A percentile compares a stretch with the other conserved stretches of the same genome.
phyloP scores from a whole-genome alignment of 30 jellyfish, hydroid and myxozoan genomes.

The Aurelia sp. region DNA sequence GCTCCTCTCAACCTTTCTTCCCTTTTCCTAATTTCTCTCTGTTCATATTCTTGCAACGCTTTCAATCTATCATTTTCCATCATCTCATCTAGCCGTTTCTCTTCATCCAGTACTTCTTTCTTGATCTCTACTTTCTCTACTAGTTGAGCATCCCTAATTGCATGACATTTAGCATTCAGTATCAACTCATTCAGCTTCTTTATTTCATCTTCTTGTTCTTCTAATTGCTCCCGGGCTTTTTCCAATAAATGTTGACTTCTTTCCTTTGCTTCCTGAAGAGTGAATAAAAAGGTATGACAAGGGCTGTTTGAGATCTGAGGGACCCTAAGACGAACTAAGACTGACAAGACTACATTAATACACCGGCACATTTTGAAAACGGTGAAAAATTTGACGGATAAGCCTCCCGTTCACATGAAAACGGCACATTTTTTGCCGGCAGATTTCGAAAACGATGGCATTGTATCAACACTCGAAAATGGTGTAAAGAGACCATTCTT shows the following conservation, averaged over 20 bases:
- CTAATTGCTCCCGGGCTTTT: constrained; percentile 98
- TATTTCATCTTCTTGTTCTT: constrained; percentile 98
- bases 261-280: constrained; percentile 93
- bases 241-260: constrained; percentile 87
- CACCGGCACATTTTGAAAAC: too few relatives aligned
- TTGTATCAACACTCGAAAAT: too few relatives aligned
- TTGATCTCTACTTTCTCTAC: constrained; percentile 95
- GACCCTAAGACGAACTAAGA: too few relatives aligned
- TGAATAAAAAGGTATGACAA: background rate
- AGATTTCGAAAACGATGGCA: too few relatives aligned
- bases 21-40: constrained; percentile 78
- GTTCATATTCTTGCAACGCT: constrained; percentile 91
- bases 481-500: too few relatives aligned
- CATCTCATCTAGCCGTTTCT: constrained; percentile 95
- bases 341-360: too few relatives aligned
- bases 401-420: too few relatives aligned
- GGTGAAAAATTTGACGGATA: too few relatives aligned
- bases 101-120: constrained; percentile 95
- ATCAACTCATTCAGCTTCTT: constrained; percentile 93
- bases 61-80: constrained; percentile 97
- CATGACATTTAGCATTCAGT: constrained; percentile 98
- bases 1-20: constrained; percentile 94
- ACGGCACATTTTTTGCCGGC: too few relatives aligned
- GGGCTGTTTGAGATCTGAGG: too few relatives aligned
- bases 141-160: constrained; percentile 97